A percentile compares a stretch with the other conserved stretches of the same genome.
Evolutionary conservation across 1,140 invertebrate species (phyloP).

Genomic region (Melanaphis sacchari): DNA sequence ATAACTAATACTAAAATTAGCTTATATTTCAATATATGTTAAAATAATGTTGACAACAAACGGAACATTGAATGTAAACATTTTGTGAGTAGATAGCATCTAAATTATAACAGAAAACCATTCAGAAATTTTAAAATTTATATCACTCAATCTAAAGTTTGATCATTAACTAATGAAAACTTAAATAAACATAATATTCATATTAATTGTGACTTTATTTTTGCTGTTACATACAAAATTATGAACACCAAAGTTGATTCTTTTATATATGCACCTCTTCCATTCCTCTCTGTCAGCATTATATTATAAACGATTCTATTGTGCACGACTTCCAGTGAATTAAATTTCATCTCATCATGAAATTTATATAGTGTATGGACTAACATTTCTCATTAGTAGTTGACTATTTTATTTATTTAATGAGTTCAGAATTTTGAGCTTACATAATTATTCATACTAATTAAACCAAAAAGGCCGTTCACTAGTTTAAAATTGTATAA

Average conservation of each 20-base stretch:
- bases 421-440: constrained; percentile 12
- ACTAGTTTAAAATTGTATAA: neutral
- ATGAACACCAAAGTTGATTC: neutral
- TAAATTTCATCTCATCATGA: neutral
- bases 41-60: neutral
- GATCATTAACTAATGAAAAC: neutral
- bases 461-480: neutral
- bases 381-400: neutral
- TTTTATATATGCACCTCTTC: neutral
- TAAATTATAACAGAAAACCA: neutral
- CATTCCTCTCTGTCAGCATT: neutral
- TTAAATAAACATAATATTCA: neutral
- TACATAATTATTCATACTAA: constrained; percentile 8
- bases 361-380: neutral
- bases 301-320: neutral
- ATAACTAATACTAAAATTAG: neutral
- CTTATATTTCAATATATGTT: neutral
- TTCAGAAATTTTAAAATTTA: neutral
- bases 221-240: neutral
- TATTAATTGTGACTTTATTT: neutral
- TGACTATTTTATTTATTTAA: neutral
- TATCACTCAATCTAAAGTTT: neutral
- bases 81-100: neutral
- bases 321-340: neutral
- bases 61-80: neutral